Conservation (phyloP, 92 coral and sea anemone species). For the Epizoanthus scotinus region DNA sequence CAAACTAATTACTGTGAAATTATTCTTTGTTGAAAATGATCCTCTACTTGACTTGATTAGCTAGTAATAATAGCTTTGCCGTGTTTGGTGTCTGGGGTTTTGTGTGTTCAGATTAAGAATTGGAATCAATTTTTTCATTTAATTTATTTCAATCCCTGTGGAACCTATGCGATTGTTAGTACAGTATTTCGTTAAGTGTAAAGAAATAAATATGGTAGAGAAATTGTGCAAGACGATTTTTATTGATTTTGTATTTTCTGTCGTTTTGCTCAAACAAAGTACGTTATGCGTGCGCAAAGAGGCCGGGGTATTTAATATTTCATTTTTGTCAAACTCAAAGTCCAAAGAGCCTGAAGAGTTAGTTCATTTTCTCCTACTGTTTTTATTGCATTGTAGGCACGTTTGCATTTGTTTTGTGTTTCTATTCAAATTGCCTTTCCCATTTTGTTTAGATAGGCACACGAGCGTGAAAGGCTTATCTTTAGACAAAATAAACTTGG, state of each 20-base stretch:
- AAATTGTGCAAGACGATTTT: not conserved
- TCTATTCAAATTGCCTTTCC: not conserved
- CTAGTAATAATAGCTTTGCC: no score
- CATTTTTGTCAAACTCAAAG: not conserved
- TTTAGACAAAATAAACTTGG: constrained; percentile 3
- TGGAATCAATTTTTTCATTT: not conserved
- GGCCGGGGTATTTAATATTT: not conserved
- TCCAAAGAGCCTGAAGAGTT: not conserved
- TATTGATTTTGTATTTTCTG: not conserved
- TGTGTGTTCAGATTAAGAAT: not conserved
- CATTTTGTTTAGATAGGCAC: not conserved
- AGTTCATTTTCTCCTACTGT: not conserved
- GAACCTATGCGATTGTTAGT: not conserved
- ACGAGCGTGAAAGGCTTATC: not conserved
- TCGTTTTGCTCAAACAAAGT: not conserved
- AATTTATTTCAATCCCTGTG: not conserved
- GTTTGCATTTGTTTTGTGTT: not conserved
- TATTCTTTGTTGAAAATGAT: not conserved
- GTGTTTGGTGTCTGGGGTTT: constrained; percentile 5
- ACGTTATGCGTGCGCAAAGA: no score
- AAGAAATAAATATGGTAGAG: not conserved
- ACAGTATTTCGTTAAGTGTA: not conserved
- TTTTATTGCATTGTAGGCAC: not conserved
- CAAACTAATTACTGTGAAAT: constrained; percentile 8
- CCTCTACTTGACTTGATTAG: not conserved